Evolutionary conservation across 2,888 invertebrate species (phyloP).

Genomic region (Bhutanitis thaidina): DNA sequence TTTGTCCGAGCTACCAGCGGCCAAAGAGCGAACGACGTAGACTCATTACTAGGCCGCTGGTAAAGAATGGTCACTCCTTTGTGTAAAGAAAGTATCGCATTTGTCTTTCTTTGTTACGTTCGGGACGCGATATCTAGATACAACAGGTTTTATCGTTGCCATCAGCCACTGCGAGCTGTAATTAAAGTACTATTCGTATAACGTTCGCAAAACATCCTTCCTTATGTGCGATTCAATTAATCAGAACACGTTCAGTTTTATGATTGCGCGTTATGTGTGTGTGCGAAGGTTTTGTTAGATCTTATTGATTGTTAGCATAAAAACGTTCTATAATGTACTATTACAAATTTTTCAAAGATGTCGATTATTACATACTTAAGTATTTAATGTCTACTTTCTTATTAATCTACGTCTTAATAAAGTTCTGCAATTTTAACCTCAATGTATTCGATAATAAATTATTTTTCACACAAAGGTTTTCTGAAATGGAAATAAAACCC

Average conservation of each 20-base stretch:
- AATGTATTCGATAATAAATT: too few relatives aligned
- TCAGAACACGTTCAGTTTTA: constrained; percentile 4
- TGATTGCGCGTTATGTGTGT: neutral
- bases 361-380: too few relatives aligned
- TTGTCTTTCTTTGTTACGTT: constrained; percentile 64
- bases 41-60: constrained; percentile 55
- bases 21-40: constrained; percentile 40
- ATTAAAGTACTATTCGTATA: constrained; percentile 19
- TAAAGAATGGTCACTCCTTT: constrained; percentile 70
- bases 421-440: too few relatives aligned
- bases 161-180: constrained; percentile 20
- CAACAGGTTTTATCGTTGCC: constrained; percentile 17
- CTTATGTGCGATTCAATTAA: constrained; percentile 4
- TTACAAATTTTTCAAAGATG: too few relatives aligned
- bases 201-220: constrained; percentile 2
- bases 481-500: neutral
- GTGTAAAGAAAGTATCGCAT: constrained; percentile 58
- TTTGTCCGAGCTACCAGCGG: constrained; percentile 40
- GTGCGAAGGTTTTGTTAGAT: neutral
- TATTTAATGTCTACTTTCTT: too few relatives aligned
- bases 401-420: too few relatives aligned
- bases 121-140: constrained; percentile 22
- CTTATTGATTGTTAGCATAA: too few relatives aligned
- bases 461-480: neutral
- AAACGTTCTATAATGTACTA: too few relatives aligned